Conservation (phyloP, 2,888 invertebrate genomes). For the Aquatica leii region DNA sequence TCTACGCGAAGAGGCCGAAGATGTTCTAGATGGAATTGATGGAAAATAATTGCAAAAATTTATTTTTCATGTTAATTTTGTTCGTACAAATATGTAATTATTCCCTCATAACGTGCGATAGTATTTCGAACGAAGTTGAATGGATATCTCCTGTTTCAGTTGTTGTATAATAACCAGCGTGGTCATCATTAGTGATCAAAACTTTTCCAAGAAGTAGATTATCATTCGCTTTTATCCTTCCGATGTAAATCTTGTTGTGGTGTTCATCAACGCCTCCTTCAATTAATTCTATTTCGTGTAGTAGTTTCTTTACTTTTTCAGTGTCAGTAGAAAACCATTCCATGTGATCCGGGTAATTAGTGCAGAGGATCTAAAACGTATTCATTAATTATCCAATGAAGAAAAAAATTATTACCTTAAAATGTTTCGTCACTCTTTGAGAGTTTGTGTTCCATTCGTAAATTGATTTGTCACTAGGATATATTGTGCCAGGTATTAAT, state of each 20-base stretch:
- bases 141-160: background rate
- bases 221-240: background rate
- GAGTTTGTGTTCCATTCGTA: background rate
- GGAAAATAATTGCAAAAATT: background rate
- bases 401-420: background rate
- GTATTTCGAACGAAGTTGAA: background rate
- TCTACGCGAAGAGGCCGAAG: constrained; percentile 84
- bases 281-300: constrained; percentile 1
- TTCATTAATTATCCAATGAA: background rate
- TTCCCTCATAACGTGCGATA: background rate
- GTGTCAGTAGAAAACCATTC: background rate
- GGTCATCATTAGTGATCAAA: background rate
- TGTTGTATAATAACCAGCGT: background rate
- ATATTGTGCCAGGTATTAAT: background rate
- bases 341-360: constrained; percentile 2
- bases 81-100: background rate
- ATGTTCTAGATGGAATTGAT: constrained; percentile 66
- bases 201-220: background rate
- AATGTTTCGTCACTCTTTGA: background rate
- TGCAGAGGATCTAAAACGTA: background rate
- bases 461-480: background rate
- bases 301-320: background rate
- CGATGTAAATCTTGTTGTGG: background rate
- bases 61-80: background rate
- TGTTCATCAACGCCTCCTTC: background rate